These are phyloP conservation scores for Adelges cooleyi DNA, from an alignment of 1,140 invertebrate genomes.

Conservation along the genomic window DNA sequence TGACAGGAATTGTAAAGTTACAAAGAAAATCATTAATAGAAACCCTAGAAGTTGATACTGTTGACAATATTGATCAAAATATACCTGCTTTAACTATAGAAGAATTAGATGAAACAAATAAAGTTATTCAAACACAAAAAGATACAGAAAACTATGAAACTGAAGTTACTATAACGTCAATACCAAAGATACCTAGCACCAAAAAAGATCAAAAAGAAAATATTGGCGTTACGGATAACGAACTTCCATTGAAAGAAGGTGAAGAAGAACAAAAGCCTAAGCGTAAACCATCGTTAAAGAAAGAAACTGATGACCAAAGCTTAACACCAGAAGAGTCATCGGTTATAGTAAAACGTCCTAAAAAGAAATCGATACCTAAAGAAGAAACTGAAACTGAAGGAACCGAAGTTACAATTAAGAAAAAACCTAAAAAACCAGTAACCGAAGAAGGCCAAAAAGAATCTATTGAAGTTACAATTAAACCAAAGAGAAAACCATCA, in stretches of 20 bases:
- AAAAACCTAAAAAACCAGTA: not conserved
- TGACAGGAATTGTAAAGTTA: constrained; percentile 68
- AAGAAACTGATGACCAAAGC: constrained; percentile 30
- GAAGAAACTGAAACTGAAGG: constrained; percentile 32
- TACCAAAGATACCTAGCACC: too few species aligned
- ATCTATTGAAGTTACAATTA: constrained; percentile 29
- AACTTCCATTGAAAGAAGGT: not conserved
- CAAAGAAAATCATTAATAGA: constrained; percentile 43
- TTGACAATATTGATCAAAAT: too few species aligned
- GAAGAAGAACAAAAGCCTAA: not conserved
- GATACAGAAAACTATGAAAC: too few species aligned
- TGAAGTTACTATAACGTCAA: too few species aligned
- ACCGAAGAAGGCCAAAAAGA: constrained; percentile 30
- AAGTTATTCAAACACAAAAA: too few species aligned
- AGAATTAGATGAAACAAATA: too few species aligned
- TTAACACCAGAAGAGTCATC: constrained; percentile 30
- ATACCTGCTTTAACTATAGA: too few species aligned
- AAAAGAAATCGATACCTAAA: not conserved
- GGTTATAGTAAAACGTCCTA: constrained; percentile 30
- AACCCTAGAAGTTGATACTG: too few species aligned
- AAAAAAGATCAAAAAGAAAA: not conserved
- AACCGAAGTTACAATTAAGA: not conserved
- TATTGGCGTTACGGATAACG: not conserved
- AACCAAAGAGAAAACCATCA: not conserved
- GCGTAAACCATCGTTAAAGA: not conserved